Evolutionary conservation across 2,888 invertebrate species (phyloP).

Genomic region (Thera obeliscata): DNA sequence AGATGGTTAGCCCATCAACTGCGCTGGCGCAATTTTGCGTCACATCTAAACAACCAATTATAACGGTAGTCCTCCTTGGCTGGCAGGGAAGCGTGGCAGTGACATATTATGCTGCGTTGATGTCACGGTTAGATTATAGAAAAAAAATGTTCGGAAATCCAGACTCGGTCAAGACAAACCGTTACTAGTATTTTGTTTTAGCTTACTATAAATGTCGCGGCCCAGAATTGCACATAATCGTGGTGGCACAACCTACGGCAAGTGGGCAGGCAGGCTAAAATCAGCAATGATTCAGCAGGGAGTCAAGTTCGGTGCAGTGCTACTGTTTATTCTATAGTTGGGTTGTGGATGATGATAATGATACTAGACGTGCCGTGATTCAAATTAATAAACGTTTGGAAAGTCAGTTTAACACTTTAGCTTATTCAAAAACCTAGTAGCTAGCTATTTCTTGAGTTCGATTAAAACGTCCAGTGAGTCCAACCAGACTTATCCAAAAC

Average conservation of each 20-base stretch:
- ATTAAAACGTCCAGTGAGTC: background rate
- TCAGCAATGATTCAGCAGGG: too few relatives aligned
- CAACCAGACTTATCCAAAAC: constrained; percentile 2
- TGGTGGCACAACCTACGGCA: too few relatives aligned
- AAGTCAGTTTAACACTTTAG: too few relatives aligned
- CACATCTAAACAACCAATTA: constrained; percentile 54
- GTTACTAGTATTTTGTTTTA: background rate
- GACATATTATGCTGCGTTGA: constrained; percentile 58
- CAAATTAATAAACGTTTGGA: too few relatives aligned
- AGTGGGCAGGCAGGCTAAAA: too few relatives aligned
- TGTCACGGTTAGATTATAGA: constrained; percentile 23
- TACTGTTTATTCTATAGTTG: too few relatives aligned
- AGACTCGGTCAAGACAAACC: constrained; percentile 7
- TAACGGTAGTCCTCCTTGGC: constrained; percentile 54
- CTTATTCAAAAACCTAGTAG: too few relatives aligned
- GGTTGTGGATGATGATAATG: too few relatives aligned
- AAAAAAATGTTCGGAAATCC: background rate
- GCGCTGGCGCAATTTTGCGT: constrained; percentile 47
- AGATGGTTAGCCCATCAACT: constrained; percentile 18
- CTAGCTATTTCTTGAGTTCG: too few relatives aligned
- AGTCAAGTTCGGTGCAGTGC: too few relatives aligned
- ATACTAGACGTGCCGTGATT: too few relatives aligned
- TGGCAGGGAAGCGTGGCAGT: constrained; percentile 56
- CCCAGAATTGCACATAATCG: too few relatives aligned
- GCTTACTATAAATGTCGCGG: background rate